Conservation (phyloP, 2,113 vertebrate genomes). For the Catharus fuscescens region DNA sequence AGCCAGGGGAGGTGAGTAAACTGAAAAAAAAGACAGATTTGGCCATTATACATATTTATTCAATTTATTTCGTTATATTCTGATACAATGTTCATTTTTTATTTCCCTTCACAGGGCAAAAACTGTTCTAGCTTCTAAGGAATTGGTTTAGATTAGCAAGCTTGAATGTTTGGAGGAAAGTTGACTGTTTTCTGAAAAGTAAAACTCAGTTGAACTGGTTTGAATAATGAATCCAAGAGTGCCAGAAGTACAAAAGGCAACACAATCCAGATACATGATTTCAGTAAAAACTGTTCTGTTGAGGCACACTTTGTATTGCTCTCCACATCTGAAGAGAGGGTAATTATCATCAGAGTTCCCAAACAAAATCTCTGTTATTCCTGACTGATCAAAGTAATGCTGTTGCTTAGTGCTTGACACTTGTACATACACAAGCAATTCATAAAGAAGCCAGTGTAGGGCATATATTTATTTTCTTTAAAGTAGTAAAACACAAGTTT, state of each 20-base stretch:
- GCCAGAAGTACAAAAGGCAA: not conserved
- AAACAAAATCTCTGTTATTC: not conserved
- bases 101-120: not conserved
- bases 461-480: not conserved
- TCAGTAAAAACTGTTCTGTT: not conserved
- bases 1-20: not conserved
- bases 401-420: not conserved
- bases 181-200: not conserved
- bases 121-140: not conserved
- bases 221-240: not conserved
- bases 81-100: not conserved
- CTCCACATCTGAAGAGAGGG: not conserved
- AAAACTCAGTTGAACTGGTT: not conserved
- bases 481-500: not conserved
- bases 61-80: not conserved
- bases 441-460: not conserved
- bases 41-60: not conserved
- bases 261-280: not conserved
- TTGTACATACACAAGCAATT: not conserved
- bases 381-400: conserved; percentile 2
- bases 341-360: not conserved
- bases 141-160: not conserved
- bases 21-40: not conserved
- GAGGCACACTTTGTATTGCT: not conserved
- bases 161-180: not conserved